phyloP scores from a whole-genome alignment of 2,888 invertebrate species.

The Drosophila fulvimacula region DNA sequence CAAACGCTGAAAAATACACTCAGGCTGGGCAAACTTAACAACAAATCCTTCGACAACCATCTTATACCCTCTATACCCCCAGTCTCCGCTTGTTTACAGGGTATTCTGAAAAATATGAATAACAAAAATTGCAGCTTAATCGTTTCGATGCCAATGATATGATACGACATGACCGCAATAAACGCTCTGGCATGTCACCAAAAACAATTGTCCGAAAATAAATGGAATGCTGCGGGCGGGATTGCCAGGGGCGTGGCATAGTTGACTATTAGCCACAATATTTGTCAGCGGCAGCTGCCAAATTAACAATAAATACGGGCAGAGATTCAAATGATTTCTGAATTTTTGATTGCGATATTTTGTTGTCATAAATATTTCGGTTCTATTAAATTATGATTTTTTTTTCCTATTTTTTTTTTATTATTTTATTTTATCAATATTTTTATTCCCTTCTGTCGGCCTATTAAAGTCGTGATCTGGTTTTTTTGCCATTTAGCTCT shows the following conservation, averaged over 20 bases:
- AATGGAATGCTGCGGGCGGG: constrained; percentile 10
- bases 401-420: too few species aligned
- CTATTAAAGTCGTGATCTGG: constrained; percentile 39
- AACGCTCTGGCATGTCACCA: constrained; percentile 41
- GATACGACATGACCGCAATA: constrained; percentile 55
- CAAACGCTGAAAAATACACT: too few species aligned
- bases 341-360: constrained; percentile 38
- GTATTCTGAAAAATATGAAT: constrained; percentile 19
- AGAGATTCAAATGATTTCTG: constrained; percentile 16
- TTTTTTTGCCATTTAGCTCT: constrained; percentile 18
- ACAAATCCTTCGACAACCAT: neutral
- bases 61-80: neutral
- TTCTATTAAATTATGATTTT: neutral
- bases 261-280: neutral
- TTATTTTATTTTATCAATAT: neutral
- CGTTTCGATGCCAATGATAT: constrained; percentile 55
- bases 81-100: neutral
- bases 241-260: neutral
- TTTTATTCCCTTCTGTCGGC: neutral
- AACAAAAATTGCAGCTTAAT: constrained; percentile 16
- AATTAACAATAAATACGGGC: constrained; percentile 23
- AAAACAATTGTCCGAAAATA: constrained; percentile 22
- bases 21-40: too few species aligned
- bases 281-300: constrained; percentile 19
- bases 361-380: neutral